A percentile compares a stretch with the other conserved stretches of the same genome.
phyloP scores from a whole-genome alignment of 2,888 invertebrate species.

The Eremobia ochroleuca region DNA sequence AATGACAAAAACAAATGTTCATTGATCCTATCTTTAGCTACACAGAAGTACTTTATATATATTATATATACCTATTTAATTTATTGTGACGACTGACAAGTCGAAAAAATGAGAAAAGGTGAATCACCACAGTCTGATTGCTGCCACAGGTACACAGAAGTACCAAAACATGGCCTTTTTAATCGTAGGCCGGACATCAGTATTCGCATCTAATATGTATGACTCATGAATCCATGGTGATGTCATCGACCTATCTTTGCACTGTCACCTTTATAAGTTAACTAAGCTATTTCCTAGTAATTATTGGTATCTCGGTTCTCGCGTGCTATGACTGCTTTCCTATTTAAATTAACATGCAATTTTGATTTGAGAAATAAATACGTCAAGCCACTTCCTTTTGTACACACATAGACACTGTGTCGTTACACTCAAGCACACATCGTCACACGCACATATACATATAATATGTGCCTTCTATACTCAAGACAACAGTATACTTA shows the following conservation, averaged over 20 bases:
- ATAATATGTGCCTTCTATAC: background rate
- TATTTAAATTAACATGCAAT: conserved; percentile 4
- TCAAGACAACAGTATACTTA: conserved; percentile 33
- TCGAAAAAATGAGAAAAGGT: background rate
- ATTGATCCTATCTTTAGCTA: background rate
- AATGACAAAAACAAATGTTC: background rate
- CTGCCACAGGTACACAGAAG: background rate
- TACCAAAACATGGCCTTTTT: background rate
- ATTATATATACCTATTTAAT: background rate
- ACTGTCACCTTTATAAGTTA: conserved; percentile 10
- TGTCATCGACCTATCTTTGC: conserved; percentile 46
- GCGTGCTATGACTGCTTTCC: background rate
- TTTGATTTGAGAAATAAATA: conserved; percentile 15
- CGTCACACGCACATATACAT: conserved; percentile 6
- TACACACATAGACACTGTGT: conserved; percentile 18
- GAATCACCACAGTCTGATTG: background rate
- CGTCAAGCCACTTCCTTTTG: conserved; percentile 7
- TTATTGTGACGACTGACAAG: background rate
- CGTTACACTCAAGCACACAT: conserved; percentile 2
- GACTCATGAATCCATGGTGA: conserved; percentile 32
- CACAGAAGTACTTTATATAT: background rate
- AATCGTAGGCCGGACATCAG: conserved; percentile 26
- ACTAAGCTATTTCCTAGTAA: background rate
- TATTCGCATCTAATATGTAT: conserved; percentile 11
- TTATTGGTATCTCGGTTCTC: background rate